phyloP scores from a whole-genome alignment of 2,113 vertebrate genomes.

The Pitta sordida region DNA sequence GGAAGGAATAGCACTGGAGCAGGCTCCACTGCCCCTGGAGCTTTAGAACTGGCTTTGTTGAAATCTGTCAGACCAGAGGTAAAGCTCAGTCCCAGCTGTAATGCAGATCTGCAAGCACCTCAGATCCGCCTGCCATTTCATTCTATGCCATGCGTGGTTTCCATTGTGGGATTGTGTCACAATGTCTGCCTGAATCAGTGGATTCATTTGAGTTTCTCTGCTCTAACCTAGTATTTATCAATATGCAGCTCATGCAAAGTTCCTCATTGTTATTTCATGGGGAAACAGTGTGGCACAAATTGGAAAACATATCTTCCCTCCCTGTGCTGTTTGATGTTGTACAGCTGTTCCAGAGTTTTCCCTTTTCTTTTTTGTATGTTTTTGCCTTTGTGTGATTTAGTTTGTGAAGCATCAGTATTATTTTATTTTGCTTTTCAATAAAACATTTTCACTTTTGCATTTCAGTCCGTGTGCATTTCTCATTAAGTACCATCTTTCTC shows the following conservation, averaged over 20 bases:
- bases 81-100: not conserved
- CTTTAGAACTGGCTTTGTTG: not conserved
- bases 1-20: not conserved
- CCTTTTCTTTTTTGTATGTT: conserved; percentile 9
- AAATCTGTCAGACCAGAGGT: not conserved
- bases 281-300: not conserved
- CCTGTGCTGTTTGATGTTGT: not conserved
- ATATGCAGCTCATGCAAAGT: not conserved
- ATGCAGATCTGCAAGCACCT: not conserved
- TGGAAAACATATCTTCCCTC: not conserved
- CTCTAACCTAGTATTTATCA: conserved; percentile 19
- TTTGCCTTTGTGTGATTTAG: conserved; percentile 33
- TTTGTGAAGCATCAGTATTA: conserved; percentile 50
- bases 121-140: not conserved
- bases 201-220: not conserved
- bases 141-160: not conserved
- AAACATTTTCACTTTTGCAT: conserved; percentile 76
- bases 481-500: conserved; percentile 11
- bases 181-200: not conserved
- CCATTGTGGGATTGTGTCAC: not conserved
- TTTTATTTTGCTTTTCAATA: conserved; percentile 75
- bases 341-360: not conserved
- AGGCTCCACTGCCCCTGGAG: not conserved
- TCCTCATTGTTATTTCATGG: conserved; percentile 15
- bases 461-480: conserved; percentile 57